Evolutionary conservation across 2,113 vertebrate species (phyloP).

Genomic region (Suncus etruscus): DNA sequence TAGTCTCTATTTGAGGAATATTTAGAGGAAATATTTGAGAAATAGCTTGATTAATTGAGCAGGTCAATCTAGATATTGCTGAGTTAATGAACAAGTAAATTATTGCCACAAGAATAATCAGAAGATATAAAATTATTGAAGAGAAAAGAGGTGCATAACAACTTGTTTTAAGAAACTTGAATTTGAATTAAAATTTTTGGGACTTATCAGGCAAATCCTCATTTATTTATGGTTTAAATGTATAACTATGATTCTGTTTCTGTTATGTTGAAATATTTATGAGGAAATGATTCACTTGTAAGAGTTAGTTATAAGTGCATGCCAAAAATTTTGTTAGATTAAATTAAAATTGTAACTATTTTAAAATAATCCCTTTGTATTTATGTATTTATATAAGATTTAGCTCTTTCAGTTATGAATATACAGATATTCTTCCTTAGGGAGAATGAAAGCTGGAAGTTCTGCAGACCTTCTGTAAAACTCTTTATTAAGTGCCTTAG

Average conservation of each 20-base stretch:
- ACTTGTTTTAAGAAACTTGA: too few species aligned
- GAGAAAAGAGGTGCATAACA: too few species aligned
- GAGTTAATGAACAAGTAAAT: background rate
- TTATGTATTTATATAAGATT: background rate
- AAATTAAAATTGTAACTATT: background rate
- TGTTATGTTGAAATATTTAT: background rate
- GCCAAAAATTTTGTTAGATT: background rate
- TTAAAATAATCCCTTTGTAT: background rate
- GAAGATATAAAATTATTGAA: background rate
- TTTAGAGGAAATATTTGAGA: background rate
- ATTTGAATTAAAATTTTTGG: background rate
- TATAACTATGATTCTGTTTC: background rate
- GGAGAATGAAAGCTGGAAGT: background rate
- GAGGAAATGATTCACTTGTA: background rate
- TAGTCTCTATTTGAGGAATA: background rate
- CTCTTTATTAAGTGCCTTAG: background rate
- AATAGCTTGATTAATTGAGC: background rate
- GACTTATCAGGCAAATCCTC: background rate
- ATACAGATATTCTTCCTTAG: background rate
- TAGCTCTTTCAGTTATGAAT: background rate
- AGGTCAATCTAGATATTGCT: background rate
- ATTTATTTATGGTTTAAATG: background rate
- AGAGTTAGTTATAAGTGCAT: background rate
- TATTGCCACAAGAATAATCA: background rate
- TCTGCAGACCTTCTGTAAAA: background rate